phyloP scores from a whole-genome alignment of 2,113 vertebrate genomes.

The Oncorhynchus keta region DNA sequence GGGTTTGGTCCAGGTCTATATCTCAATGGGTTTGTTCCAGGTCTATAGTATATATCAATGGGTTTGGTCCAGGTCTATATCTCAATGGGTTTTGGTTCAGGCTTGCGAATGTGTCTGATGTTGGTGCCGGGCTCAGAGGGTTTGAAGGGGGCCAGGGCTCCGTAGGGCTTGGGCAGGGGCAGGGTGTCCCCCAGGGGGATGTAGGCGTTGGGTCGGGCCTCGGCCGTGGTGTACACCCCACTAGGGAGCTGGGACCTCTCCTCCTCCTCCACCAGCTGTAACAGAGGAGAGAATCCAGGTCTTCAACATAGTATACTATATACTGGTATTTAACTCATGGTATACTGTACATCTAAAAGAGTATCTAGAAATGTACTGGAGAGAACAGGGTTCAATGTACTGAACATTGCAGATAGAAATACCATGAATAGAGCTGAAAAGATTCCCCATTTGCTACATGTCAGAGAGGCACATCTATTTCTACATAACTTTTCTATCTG shows the following conservation, averaged over 20 bases:
- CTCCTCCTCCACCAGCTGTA: slow-evolving; percentile 71
- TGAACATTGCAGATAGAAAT: no score
- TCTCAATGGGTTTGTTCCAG: no score
- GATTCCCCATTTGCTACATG: no score
- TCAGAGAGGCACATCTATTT: no score
- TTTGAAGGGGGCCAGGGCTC: slow-evolving; percentile 81
- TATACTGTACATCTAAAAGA: no score
- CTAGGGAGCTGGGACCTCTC: slow-evolving; percentile 63
- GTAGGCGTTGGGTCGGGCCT: slow-evolving; percentile 79
- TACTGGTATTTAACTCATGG: no score
- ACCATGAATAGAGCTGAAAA: no score
- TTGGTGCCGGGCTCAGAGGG: slow-evolving; percentile 73
- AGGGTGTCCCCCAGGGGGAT: slow-evolving; percentile 67
- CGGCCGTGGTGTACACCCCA: slow-evolving; percentile 71
- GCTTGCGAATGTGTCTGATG: slow-evolving; percentile 82
- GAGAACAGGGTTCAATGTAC: no score
- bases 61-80: slow-evolving; percentile 56
- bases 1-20: no score
- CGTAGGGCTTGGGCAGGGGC: slow-evolving; percentile 81
- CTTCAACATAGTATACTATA: no score
- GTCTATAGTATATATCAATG: neutral
- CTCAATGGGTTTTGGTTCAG: slow-evolving; percentile 72
- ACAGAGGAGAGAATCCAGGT: neutral
- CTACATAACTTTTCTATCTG: no score
- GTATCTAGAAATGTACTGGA: no score